Evolutionary conservation across 92 coral and sea anemone species (phyloP).

Genomic region (Parazoanthus swiftii): DNA sequence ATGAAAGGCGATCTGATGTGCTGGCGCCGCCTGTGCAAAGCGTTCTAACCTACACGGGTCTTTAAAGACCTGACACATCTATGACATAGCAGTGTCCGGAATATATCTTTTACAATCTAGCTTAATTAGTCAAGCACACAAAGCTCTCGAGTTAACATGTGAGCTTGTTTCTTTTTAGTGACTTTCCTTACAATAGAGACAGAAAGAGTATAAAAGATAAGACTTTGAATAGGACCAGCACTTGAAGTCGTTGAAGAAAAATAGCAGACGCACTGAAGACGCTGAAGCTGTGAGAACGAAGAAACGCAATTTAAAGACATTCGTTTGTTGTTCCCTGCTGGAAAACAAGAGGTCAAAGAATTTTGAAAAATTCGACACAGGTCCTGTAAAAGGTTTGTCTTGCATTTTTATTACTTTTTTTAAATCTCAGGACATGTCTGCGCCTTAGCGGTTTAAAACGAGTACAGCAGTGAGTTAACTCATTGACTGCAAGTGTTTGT

Average conservation of each 20-base stretch:
- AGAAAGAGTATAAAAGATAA: not conserved
- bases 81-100: not conserved
- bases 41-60: not conserved
- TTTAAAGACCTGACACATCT: conserved; percentile 1
- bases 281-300: not conserved
- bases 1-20: not conserved
- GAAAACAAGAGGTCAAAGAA: not conserved
- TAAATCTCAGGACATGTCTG: not conserved
- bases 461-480: not conserved
- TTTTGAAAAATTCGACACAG: not conserved
- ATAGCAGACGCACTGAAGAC: not conserved
- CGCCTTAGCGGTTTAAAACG: not conserved
- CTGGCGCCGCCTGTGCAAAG: not conserved
- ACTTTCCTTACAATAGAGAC: not conserved
- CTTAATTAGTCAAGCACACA: not conserved
- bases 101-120: not conserved
- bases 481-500: not conserved
- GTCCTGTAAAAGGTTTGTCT: not conserved
- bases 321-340: not conserved
- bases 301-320: not conserved
- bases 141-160: not conserved
- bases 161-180: not conserved
- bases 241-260: not conserved
- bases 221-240: not conserved
- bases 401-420: not conserved